A percentile compares a stretch with the other conserved stretches of the same genome.
These are phyloP conservation scores for Caenorhabditis sp. DNA, from an alignment of 2,888 invertebrate species.

Conservation along the genomic window DNA sequence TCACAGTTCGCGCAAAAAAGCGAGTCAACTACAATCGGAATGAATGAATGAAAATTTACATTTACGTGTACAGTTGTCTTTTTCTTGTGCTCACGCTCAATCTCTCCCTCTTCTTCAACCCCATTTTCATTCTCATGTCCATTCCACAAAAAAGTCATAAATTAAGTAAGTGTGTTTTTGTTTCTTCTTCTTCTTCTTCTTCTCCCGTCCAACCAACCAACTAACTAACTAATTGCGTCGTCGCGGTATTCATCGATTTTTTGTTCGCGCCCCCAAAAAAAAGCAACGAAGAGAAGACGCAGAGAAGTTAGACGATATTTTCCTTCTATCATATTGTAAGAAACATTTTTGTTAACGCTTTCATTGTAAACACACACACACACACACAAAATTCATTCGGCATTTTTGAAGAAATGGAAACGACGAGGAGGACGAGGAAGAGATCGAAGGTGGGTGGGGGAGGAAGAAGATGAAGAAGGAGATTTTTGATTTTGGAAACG, in stretches of 20 bases:
- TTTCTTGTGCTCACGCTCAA: too few species aligned
- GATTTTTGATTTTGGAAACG: not conserved
- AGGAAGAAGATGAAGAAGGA: too few species aligned
- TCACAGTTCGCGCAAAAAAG: too few species aligned
- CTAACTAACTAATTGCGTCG: not conserved
- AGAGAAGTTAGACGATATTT: not conserved
- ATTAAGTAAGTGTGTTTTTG: not conserved
- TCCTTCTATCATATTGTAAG: not conserved
- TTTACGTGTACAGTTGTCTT: too few species aligned
- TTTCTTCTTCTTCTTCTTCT: not conserved
- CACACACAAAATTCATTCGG: not conserved
- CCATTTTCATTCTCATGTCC: too few species aligned
- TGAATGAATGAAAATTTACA: too few species aligned
- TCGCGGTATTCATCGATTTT: not conserved
- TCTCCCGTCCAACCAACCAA: too few species aligned
- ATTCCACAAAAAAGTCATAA: not conserved
- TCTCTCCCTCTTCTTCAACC: too few species aligned
- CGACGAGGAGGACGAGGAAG: not conserved
- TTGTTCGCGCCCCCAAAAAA: not conserved
- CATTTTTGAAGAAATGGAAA: not conserved
- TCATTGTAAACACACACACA: not conserved
- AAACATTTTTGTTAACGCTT: slow-evolving; percentile 1
- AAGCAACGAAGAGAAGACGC: not conserved
- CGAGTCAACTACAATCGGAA: too few species aligned
- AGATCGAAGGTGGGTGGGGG: not conserved